These are phyloP conservation scores for Rhagonycha fulva DNA, from an alignment of 2,888 invertebrate genomes.

Conservation along the genomic window DNA sequence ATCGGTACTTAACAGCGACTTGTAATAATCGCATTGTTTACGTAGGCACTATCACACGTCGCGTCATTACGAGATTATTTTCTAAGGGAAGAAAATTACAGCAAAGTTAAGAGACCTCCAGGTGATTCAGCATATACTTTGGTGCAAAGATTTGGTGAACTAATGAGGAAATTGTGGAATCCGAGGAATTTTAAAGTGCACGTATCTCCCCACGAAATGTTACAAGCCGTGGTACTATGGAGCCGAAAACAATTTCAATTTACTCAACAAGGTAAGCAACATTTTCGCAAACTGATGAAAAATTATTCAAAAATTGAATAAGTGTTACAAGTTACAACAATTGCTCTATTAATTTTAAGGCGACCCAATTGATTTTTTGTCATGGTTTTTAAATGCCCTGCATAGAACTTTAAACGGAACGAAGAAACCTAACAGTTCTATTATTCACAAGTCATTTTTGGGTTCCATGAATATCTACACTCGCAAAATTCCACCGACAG, in stretches of 20 bases:
- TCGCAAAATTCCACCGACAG: constrained; percentile 90
- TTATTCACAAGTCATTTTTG: constrained; percentile 93
- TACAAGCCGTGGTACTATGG: constrained; percentile 97
- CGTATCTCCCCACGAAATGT: constrained; percentile 99
- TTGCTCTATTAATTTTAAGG: too few species aligned
- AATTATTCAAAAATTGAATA: too few species aligned
- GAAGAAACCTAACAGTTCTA: constrained; percentile 84
- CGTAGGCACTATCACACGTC: constrained; percentile 92
- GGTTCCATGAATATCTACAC: constrained; percentile 90
- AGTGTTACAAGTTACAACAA: too few species aligned
- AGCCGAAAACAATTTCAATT: constrained; percentile 97
- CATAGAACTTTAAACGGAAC: constrained; percentile 94
- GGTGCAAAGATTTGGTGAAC: constrained; percentile 91
- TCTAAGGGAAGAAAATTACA: constrained; percentile 90
- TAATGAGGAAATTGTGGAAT: constrained; percentile 98
- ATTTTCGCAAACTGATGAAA: too few species aligned
- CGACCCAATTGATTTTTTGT: constrained; percentile 96
- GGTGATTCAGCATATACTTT: constrained; percentile 92
- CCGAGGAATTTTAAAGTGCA: constrained; percentile 98
- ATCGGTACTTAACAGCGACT: too few species aligned
- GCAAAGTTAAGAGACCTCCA: constrained; percentile 85
- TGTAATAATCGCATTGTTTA: constrained; percentile 11
- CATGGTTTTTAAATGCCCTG: constrained; percentile 96
- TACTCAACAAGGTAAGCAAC: constrained; percentile 84
- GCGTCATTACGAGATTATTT: constrained; percentile 94